Evolutionary conservation across 2,888 invertebrate species (phyloP), one percentile per base, ranked within the genome.

Genomic region (Phyllotreta cruciferae): DNA sequence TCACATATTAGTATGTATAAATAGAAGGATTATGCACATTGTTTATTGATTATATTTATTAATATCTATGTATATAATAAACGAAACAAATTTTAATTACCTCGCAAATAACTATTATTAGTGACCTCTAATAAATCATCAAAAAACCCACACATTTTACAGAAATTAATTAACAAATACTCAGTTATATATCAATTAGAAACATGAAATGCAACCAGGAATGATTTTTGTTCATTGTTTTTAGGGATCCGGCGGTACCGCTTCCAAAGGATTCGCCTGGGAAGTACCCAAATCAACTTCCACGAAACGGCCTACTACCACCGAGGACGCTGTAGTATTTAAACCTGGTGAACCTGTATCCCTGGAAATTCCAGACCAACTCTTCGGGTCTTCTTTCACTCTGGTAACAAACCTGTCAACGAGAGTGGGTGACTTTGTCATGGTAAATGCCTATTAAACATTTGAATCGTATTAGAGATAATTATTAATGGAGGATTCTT

Each of bases 371-470:
- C 90, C 90, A 65, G 84, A 86, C 66, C 83, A 81, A 76, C 82
- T 88, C 71, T 87, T 90, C 79, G 89, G 89, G 54, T 85, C 87
- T 9, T 87, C 88, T 76, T 90, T 90, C 78, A 86, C 85, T 62
- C 82, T 89, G 53, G 83, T 90, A 70, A 89, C 88, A 73, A 85
- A 84, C 70, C 81, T 88, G 72, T 89, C 89, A 78, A 88, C 87
- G 76, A 80, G 88, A 66, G 78, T 88, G 72, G 88, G 88, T 39
- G 87, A 86, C 74, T 85, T 88, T 63, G 86, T 90, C 73, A 85
- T 88, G 82, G 90, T 90, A 81, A 81, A 80, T n/a, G n/a, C n/a
- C n/a, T n/a, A n/a, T n/a, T n/a, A n/a, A n/a, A n/a, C n/a, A n/a
- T n/a, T n/a, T n/a, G n/a, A n/a, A n/a, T n/a, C n/a, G n/a, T n/a